phyloP scores from a whole-genome alignment of 2,113 vertebrate genomes.

The Tricholaema leucomelas region DNA sequence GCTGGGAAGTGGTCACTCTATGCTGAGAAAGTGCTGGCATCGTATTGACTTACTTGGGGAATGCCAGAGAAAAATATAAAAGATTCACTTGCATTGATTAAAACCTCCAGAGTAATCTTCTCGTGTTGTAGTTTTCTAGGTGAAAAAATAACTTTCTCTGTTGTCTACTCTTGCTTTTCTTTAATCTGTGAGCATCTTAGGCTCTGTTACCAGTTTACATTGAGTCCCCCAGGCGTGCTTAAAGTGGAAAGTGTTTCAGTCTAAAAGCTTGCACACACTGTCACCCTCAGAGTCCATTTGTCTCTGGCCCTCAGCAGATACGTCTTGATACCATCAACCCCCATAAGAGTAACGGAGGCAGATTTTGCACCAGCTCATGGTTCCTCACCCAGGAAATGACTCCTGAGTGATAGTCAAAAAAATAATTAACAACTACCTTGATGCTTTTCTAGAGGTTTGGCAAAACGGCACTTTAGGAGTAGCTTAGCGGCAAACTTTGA shows the following conservation, averaged over 20 bases:
- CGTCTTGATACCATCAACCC: rapidly evolving
- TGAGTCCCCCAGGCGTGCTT: not conserved
- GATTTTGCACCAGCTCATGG: not conserved
- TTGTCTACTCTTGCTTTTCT: constrained; percentile 37
- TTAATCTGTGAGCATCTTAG: constrained; percentile 10
- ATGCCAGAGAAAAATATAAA: constrained; percentile 8
- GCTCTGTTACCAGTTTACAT: not conserved
- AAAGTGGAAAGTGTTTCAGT: not conserved
- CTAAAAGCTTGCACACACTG: not conserved
- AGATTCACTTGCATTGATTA: constrained; percentile 56
- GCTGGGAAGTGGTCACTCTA: not conserved
- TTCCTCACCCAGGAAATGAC: not conserved
- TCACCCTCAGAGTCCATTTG: not conserved
- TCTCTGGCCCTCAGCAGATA: not conserved
- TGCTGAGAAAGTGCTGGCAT: not conserved
- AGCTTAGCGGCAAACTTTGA: constrained; percentile 39
- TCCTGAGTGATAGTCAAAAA: not conserved
- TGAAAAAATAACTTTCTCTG: constrained; percentile 39
- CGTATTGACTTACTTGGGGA: constrained; percentile 28
- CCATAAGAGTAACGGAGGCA: not conserved
- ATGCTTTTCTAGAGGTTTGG: not conserved
- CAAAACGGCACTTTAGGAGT: not conserved
- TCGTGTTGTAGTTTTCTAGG: constrained; percentile 12
- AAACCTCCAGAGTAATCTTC: constrained; percentile 32
- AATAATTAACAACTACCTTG: not conserved